These are phyloP conservation scores for Oligia strigilis DNA, from an alignment of 2,888 invertebrate genomes.

Conservation along the genomic window DNA sequence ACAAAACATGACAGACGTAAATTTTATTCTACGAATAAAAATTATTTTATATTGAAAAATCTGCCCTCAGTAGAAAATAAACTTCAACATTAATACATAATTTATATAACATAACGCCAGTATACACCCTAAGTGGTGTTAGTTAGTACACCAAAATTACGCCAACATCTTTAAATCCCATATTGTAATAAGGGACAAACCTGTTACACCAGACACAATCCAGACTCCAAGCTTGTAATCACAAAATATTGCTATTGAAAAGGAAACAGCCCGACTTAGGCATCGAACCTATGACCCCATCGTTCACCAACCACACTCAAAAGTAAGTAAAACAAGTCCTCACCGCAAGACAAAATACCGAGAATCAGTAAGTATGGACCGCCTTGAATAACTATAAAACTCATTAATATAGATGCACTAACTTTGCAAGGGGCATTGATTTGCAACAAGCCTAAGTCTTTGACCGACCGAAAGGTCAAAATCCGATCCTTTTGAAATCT, in stretches of 20 bases:
- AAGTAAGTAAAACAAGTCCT: slow-evolving; percentile 15
- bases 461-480: slow-evolving; percentile 56
- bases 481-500: slow-evolving; percentile 44
- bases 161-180: not conserved
- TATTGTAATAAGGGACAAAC: not conserved
- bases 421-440: slow-evolving; percentile 43
- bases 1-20: no score
- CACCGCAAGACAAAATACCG: slow-evolving; percentile 19
- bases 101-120: not conserved
- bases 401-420: slow-evolving; percentile 47
- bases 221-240: not conserved
- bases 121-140: no score
- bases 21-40: no score
- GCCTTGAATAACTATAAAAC: slow-evolving; percentile 37
- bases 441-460: slow-evolving; percentile 43
- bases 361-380: slow-evolving; percentile 12
- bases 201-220: not conserved
- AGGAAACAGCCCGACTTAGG: not conserved
- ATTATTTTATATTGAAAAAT: no score
- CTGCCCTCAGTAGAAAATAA: not conserved
- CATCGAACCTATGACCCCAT: not conserved
- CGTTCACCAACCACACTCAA: not conserved
- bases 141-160: not conserved
- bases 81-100: not conserved
- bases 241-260: not conserved